A percentile compares a stretch with the other conserved stretches of the same genome.
These are phyloP conservation scores for Cataglyphis cursor DNA, from an alignment of 2,888 invertebrate species.

Conservation along the genomic window DNA sequence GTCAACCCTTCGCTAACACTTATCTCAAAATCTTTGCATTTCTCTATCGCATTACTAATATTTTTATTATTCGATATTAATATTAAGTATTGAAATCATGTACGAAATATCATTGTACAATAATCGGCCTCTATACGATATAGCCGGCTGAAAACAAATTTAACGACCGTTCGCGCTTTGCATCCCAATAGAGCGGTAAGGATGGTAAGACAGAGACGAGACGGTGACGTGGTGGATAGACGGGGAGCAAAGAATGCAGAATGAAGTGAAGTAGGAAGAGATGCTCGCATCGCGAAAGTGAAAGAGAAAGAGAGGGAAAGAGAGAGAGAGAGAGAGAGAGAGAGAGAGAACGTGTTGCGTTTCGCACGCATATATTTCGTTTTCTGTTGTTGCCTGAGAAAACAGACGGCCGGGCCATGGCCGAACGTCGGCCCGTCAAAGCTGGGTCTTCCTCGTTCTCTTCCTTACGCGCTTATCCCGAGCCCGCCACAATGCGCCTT, in stretches of 20 bases:
- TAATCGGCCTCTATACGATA: background rate
- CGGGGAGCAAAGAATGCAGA: slow-evolving; percentile 32
- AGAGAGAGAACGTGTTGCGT: slow-evolving; percentile 33
- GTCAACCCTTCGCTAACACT: slow-evolving; percentile 31
- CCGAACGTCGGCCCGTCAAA: slow-evolving; percentile 59
- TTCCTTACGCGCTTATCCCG: slow-evolving; percentile 37
- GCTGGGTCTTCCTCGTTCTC: slow-evolving; percentile 51
- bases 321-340: slow-evolving; percentile 25
- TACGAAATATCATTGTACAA: slow-evolving; percentile 6
- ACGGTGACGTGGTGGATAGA: slow-evolving; percentile 51
- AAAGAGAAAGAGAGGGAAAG: background rate
- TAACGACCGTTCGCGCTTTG: slow-evolving; percentile 46
- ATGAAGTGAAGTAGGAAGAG: slow-evolving; percentile 50
- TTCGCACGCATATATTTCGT: slow-evolving; percentile 63
- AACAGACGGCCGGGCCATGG: slow-evolving; percentile 60
- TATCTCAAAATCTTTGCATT: slow-evolving; percentile 6
- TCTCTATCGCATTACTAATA: background rate
- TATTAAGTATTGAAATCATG: background rate
- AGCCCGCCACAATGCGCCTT: slow-evolving; percentile 50
- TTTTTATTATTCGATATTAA: background rate
- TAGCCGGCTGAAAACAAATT: slow-evolving; percentile 33
- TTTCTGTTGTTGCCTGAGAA: slow-evolving; percentile 67
- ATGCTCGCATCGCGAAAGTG: background rate
- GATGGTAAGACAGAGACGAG: slow-evolving; percentile 28
- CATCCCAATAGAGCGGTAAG: slow-evolving; percentile 53